Base-by-base conservation (phyloP, 1,140 invertebrate species). In the Hyphantria cunea region DNA sequence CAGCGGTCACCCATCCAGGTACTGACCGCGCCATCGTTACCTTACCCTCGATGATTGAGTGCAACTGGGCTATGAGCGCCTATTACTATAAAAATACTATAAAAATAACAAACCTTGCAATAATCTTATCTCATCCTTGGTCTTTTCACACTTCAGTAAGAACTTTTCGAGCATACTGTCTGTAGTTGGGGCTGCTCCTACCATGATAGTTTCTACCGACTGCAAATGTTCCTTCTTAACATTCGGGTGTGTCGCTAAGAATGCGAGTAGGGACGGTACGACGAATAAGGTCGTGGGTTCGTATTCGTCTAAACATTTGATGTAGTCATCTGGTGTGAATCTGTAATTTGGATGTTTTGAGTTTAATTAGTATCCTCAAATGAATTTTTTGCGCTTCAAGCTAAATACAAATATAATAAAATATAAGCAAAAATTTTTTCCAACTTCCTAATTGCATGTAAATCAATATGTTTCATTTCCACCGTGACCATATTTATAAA, bases 241-340 rank as follows among this genome's bases (percentile, higher is more conserved):
- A 7, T 83, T 76, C 0, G 94, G 94, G 87, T 94, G 93, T 1
- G 93, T 92, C 0, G 93, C 92, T 31, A 95, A 73, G 77, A 95
- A 95, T 0, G 93, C 80, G n/a, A 95, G 69, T 4, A 95, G 73
- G 0, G 94, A 94, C 0, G 95, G 94, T 9, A 95, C 94, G 11
- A 95, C 93, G 68, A 94, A 94, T 15, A 95, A 62, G 3, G 91
- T 87, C 5, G 89, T 92, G 0, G 94, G 94, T 81, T 92, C 82
- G 69, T 93, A 92, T 66, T 95, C 92, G 67, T 83, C 77, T 41
- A 94, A 69, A 54, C 92, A 92, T 78, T 92, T 92, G 13, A 94
- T 83, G 74, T 94, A 95, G 58, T 93, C 92, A 64, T 94, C 93
- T 41, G 94, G 93, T 3, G 93, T 93, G 67, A 97, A 97, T 76